These are phyloP conservation scores for Nesospiza acunhae DNA, from an alignment of 2,113 vertebrate genomes.

Conservation along the genomic window DNA sequence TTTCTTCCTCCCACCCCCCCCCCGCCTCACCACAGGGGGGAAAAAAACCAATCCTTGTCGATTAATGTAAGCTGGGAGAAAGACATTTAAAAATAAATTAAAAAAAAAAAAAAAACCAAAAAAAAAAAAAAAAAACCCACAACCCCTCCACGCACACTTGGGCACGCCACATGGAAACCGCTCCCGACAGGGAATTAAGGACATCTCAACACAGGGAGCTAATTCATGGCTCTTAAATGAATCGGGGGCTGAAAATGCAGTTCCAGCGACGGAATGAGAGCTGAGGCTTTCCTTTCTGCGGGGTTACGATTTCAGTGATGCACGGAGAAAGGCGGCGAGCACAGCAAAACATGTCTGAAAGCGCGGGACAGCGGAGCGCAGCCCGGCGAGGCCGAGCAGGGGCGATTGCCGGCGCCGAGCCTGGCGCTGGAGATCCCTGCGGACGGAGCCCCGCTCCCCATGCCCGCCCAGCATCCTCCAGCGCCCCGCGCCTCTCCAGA, in stretches of 20 bases:
- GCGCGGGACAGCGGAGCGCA: not conserved
- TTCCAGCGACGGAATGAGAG: not conserved
- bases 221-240: not conserved
- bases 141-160: not conserved
- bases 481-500: not conserved
- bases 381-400: not conserved
- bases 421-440: not conserved
- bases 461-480: not conserved
- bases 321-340: not conserved
- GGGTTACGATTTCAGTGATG: not conserved
- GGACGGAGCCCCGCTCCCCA: not conserved
- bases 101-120: too few relatives aligned
- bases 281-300: not conserved
- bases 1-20: conserved; percentile 13
- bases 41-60: not conserved
- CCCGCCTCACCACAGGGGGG: not conserved
- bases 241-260: not conserved
- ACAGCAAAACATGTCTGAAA: not conserved
- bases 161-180: not conserved
- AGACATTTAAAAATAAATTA: not conserved
- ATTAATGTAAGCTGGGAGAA: not conserved
- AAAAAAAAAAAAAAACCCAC: not conserved
- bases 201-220: not conserved
- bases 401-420: not conserved
- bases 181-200: not conserved